These are phyloP conservation scores for Rhodinocichla rosea DNA, from an alignment of 2,113 vertebrate genomes.

Conservation along the genomic window DNA sequence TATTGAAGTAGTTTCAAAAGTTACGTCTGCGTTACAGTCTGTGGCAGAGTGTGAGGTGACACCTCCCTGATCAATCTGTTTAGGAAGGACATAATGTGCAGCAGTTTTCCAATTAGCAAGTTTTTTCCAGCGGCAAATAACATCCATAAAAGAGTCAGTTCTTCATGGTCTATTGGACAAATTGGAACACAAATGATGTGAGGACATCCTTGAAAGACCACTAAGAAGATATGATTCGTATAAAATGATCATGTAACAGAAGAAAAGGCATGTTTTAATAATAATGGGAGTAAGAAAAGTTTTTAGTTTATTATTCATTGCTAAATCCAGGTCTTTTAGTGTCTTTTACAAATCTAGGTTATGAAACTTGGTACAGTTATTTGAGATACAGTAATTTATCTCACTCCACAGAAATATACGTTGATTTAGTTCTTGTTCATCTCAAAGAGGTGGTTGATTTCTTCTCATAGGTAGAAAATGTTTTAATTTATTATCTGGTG, in stretches of 20 bases:
- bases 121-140: background rate
- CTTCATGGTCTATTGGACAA: background rate
- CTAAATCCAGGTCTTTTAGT: background rate
- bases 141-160: background rate
- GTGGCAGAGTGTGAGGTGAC: background rate
- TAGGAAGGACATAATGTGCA: background rate
- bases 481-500: background rate
- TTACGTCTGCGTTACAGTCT: background rate
- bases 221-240: background rate
- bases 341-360: background rate
- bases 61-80: background rate
- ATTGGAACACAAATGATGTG: background rate
- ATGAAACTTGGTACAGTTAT: background rate
- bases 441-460: background rate
- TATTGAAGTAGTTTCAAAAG: background rate
- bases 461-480: background rate
- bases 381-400: background rate
- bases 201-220: background rate
- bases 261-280: background rate
- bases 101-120: background rate
- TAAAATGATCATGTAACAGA: background rate
- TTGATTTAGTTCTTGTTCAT: background rate
- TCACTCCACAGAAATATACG: background rate
- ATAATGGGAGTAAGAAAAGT: background rate
- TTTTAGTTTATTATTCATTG: background rate